These are phyloP conservation scores for Ciconia nigra DNA, from an alignment of 2,797 vertebrate genomes.

Conservation along the genomic window DNA sequence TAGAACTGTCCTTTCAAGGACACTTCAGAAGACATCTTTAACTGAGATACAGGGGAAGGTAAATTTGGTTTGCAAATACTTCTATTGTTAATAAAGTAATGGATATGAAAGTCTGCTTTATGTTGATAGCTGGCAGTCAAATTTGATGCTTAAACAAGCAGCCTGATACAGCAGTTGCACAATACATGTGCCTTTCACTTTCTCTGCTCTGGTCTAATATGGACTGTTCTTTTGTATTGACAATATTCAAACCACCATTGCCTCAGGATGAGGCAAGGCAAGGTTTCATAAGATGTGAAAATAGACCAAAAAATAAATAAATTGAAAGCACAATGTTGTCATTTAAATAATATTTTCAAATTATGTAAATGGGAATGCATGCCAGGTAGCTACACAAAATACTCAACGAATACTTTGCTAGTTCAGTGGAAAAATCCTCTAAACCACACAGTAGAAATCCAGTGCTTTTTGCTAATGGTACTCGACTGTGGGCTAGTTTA, in stretches of 20 bases:
- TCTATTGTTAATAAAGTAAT: neutral
- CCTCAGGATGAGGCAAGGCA: neutral
- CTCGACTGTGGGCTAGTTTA: slow-evolving; percentile 7
- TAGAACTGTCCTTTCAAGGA: neutral
- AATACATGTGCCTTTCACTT: neutral
- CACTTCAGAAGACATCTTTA: neutral
- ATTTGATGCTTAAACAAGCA: neutral
- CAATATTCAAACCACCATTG: neutral
- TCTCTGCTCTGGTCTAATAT: neutral
- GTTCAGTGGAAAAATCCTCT: slow-evolving; percentile 35
- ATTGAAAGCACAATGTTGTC: slow-evolving; percentile 18
- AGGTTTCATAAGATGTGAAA: slow-evolving; percentile 37
- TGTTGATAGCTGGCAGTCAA: neutral
- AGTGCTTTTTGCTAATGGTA: slow-evolving; percentile 7
- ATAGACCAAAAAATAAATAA: neutral
- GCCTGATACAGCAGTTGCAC: neutral
- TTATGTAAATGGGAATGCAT: neutral
- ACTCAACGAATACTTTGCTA: neutral
- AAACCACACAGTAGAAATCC: slow-evolving; percentile 33
- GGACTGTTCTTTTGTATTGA: neutral
- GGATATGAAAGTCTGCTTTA: neutral
- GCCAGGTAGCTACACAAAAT: slow-evolving; percentile 10
- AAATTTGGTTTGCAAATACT: neutral
- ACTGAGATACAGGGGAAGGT: neutral
- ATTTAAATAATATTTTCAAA: slow-evolving; percentile 29